phyloP scores from a whole-genome alignment of 2,113 vertebrate genomes.

The Isurus oxyrinchus region DNA sequence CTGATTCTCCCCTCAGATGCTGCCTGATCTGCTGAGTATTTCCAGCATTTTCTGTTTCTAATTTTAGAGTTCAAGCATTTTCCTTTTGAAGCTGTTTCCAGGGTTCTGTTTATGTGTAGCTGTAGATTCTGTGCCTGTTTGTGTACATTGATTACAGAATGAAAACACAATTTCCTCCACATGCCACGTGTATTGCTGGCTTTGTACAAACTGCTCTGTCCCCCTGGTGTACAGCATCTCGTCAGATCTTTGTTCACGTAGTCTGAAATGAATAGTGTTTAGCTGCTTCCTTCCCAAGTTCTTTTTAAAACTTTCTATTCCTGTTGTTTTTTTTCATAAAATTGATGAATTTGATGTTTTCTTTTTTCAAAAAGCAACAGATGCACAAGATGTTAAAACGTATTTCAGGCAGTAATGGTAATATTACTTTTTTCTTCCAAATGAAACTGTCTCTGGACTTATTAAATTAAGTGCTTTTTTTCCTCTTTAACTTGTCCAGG shows the following conservation, averaged over 20 bases:
- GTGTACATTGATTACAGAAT: background rate
- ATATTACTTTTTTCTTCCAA: background rate
- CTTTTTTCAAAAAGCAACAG: background rate
- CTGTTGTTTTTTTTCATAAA: background rate
- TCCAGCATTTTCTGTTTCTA: no score
- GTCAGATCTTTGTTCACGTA: background rate
- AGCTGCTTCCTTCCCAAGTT: background rate
- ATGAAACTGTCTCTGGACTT: background rate
- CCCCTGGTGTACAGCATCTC: background rate
- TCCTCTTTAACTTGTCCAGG: no score
- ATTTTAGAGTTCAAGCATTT: no score
- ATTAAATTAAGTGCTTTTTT: background rate
- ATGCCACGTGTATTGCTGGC: background rate
- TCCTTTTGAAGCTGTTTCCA: background rate
- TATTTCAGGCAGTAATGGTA: background rate
- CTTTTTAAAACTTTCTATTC: background rate
- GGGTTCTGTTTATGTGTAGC: background rate
- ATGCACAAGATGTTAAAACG: background rate
- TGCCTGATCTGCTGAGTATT: no score
- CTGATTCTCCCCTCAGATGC: no score
- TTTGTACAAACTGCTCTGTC: background rate
- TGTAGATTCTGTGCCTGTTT: background rate
- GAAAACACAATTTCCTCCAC: background rate
- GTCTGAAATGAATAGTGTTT: background rate
- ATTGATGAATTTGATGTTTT: background rate